Base-by-base conservation (phyloP, 2,888 invertebrate genomes). In the Baccha elongata region DNA sequence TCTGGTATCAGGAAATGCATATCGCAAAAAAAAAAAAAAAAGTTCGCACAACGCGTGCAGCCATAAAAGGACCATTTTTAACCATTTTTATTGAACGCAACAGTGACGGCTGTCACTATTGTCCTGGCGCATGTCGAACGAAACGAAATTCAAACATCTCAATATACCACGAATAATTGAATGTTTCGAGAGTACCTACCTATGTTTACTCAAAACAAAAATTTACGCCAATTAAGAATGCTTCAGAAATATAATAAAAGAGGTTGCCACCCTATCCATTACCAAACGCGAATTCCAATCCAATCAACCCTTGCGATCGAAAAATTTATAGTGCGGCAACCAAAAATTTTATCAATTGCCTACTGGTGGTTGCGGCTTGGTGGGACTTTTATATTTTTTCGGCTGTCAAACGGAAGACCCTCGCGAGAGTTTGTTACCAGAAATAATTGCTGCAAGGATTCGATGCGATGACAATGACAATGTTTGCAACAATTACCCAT, bases 201-300 rank as follows among this genome's bases (percentile, higher is more conserved):
- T 87, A 87, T 89, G 87, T 89, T 89, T 88, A 87, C 86, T 88
- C 87, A 87, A 88, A 89, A 89, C 89, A 89, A 87, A 88, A 87
- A 88, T 90, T 90, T 89, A 90, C 90, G 90, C 89, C 90, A 90
- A 90, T 90, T 90, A 90, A 90, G 87, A 89, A 88, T 87, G 86
- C 86, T 87, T 85, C 85, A 86, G n/a, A n/a, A 19, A 50, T 1
- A 26, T 6, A 37, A 23, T 23, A 60, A 60, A 85, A 75, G 85
- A 76, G 65, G 67, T 79, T 69, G 72, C 89, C 88, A 88, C 88
- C 88, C 88, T 86, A 86, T 83, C 87, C 86, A 89, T 91, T 88
- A 88, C 87, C 85, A 76, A n/a, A n/a, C n/a, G n/a, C 15, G 10
- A 40, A 40, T 40, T 53, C 13, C 85, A 83, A 69, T 58, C n/a